Percentiles rank a stretch among this genome's conserved stretches.
Conservation (phyloP, 2,113 vertebrate genomes). For the Epinephelus lanceolatus region DNA sequence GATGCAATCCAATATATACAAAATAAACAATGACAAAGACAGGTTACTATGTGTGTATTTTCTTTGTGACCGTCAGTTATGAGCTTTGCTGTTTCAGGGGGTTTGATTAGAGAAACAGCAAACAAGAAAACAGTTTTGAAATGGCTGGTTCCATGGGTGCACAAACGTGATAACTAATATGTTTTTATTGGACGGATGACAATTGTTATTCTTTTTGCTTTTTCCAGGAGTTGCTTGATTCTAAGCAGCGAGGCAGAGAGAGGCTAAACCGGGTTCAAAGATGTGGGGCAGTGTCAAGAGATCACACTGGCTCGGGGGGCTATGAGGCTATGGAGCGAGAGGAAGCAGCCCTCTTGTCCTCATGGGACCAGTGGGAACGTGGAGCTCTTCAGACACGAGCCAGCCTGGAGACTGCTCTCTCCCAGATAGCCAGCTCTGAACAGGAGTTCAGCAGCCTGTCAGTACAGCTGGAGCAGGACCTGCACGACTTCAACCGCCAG, state of each 20-base stretch:
- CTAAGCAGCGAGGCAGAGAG: slow-evolving; percentile 88
- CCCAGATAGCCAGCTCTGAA: slow-evolving; percentile 92
- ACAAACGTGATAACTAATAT: too few species aligned
- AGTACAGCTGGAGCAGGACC: slow-evolving; percentile 87
- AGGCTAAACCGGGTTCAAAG: slow-evolving; percentile 89
- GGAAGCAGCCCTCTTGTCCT: slow-evolving; percentile 87
- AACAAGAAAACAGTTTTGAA: too few species aligned
- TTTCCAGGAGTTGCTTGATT: slow-evolving; percentile 94
- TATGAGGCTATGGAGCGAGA: slow-evolving; percentile 90
- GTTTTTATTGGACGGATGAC: too few species aligned
- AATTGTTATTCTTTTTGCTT: slow-evolving; percentile 36
- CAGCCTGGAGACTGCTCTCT: slow-evolving; percentile 86
- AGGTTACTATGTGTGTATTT: too few species aligned
- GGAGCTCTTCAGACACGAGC: slow-evolving; percentile 83
- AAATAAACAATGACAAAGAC: too few species aligned
- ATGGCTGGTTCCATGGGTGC: too few species aligned
- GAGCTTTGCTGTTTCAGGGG: neutral
- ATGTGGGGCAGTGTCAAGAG: slow-evolving; percentile 85
- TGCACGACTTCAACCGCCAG: slow-evolving; percentile 81
- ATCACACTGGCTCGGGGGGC: slow-evolving; percentile 88
- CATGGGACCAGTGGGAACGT: slow-evolving; percentile 95
- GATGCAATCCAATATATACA: too few species aligned
- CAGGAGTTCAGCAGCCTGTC: slow-evolving; percentile 89
- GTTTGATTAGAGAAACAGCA: too few species aligned
- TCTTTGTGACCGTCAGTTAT: neutral